These are phyloP conservation scores for Sycobia sp. DNA, from an alignment of 1,140 invertebrate genomes.

Conservation along the genomic window DNA sequence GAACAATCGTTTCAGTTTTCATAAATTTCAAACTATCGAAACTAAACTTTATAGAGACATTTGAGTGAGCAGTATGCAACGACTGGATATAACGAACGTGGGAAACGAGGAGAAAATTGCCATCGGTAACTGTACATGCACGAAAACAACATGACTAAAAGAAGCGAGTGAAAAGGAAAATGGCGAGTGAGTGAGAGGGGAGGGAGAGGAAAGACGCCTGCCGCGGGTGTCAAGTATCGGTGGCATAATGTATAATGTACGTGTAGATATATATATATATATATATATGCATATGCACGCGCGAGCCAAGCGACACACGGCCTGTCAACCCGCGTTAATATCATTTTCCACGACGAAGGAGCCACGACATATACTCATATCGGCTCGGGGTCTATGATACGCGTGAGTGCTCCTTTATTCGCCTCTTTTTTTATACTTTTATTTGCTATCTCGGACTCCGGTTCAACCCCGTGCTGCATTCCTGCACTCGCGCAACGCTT, in stretches of 20 bases:
- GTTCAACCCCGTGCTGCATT: slow-evolving; percentile 37
- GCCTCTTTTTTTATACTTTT: neutral
- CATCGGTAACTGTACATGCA: too few relatives aligned
- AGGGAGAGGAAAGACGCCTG: slow-evolving; percentile 23
- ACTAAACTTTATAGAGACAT: too few relatives aligned
- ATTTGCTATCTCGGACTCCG: too few relatives aligned
- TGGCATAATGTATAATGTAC: too few relatives aligned
- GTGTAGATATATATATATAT: too few relatives aligned
- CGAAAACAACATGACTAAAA: slow-evolving; percentile 1
- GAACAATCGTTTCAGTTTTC: too few relatives aligned
- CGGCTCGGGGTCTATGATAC: slow-evolving; percentile 7
- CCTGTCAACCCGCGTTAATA: slow-evolving; percentile 59
- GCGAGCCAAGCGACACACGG: slow-evolving; percentile 46
- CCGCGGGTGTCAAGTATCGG: slow-evolving; percentile 52
- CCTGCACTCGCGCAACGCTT: slow-evolving; percentile 20
- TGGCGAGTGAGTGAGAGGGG: slow-evolving; percentile 11
- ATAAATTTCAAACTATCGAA: too few relatives aligned
- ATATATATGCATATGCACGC: too few relatives aligned
- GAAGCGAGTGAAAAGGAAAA: slow-evolving; percentile 27
- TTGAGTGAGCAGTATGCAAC: too few relatives aligned
- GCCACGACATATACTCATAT: too few relatives aligned
- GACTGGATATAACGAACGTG: too few relatives aligned
- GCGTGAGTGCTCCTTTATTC: neutral
- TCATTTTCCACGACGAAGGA: slow-evolving; percentile 48
- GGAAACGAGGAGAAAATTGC: too few relatives aligned